A percentile compares a stretch with the other conserved stretches of the same genome.
These are phyloP conservation scores for Bombus superbus DNA, from an alignment of 1,140 invertebrate genomes.

Conservation along the genomic window DNA sequence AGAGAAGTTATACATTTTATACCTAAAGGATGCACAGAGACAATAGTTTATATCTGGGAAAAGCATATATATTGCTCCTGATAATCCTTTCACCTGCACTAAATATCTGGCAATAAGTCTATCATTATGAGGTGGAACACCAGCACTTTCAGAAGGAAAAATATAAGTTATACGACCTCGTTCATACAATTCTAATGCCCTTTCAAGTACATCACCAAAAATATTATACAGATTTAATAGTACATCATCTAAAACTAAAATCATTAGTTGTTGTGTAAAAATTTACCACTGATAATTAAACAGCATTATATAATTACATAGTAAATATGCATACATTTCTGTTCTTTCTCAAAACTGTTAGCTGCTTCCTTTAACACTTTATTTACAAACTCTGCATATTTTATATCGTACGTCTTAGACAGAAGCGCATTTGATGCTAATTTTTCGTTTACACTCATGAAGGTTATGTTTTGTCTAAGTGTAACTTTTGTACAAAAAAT, in stretches of 20 bases:
- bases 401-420: conserved; percentile 35
- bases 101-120: conserved; percentile 71
- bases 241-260: conserved; percentile 82
- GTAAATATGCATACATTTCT: conserved; percentile 65
- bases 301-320: neutral
- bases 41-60: conserved; percentile 86
- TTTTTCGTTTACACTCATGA: conserved; percentile 45
- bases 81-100: conserved; percentile 84
- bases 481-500: neutral
- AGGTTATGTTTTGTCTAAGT: neutral
- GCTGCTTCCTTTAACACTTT: conserved; percentile 64
- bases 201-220: conserved; percentile 84
- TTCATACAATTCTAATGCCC: conserved; percentile 85
- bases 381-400: conserved; percentile 48
- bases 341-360: conserved; percentile 67
- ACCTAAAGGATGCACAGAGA: conserved; percentile 84
- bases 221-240: conserved; percentile 83
- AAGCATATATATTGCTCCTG: conserved; percentile 84
- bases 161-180: conserved; percentile 80
- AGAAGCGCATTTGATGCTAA: neutral
- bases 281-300: neutral
- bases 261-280: conserved; percentile 5
- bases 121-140: conserved; percentile 72
- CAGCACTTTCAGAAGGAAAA: conserved; percentile 72
- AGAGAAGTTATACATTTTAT: conserved; percentile 26